phyloP scores from a whole-genome alignment of 2,113 vertebrate genomes.

The Propithecus coquereli region DNA sequence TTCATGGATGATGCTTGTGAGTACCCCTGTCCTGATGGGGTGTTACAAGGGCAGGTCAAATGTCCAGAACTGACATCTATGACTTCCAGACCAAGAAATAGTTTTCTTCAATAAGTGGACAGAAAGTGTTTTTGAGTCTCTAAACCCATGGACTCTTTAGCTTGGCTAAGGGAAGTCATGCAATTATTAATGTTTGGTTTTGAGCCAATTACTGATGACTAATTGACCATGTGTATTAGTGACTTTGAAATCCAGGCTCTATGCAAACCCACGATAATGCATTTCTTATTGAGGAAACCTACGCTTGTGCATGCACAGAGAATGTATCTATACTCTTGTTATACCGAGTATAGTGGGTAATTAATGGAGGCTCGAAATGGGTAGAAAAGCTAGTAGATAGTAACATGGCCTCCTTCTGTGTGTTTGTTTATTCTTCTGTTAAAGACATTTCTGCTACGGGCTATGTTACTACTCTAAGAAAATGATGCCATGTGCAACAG shows the following conservation, averaged over 20 bases:
- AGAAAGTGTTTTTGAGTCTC: background rate
- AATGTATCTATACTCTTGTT: background rate
- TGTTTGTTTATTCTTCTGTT: background rate
- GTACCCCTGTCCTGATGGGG: fast-evolving
- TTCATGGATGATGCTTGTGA: background rate
- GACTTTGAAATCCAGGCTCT: background rate
- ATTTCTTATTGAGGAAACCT: background rate
- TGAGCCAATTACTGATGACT: background rate
- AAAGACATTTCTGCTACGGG: background rate
- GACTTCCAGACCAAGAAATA: background rate
- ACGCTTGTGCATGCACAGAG: fast-evolving
- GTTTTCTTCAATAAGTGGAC: background rate
- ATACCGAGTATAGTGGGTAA: background rate
- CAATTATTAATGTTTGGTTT: background rate
- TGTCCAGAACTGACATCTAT: background rate
- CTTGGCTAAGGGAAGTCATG: background rate
- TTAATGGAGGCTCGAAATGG: background rate
- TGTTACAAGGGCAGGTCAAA: background rate
- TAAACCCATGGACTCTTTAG: background rate
- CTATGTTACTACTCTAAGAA: background rate
- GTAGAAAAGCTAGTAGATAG: background rate
- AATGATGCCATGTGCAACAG: background rate
- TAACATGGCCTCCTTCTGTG: too few relatives aligned
- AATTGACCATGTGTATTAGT: background rate
- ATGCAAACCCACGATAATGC: background rate